phyloP scores from a whole-genome alignment of 2,888 invertebrate genomes.

The Eurytoma californica region DNA sequence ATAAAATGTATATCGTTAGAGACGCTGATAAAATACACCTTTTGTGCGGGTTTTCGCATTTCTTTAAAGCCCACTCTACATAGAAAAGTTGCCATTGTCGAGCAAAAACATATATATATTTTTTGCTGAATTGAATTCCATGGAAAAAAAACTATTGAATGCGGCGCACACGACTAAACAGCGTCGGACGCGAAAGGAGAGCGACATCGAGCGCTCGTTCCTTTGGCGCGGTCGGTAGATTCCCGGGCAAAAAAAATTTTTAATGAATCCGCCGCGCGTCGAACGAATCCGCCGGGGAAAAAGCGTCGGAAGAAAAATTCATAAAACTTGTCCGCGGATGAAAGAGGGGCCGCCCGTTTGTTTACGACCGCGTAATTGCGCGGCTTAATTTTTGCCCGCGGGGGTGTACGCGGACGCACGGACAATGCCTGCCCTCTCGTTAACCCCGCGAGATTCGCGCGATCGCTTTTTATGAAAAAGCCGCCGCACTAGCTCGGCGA shows the following conservation, averaged over 20 bases:
- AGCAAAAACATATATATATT: no score
- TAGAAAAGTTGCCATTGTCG: no score
- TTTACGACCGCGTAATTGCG: constrained; percentile 42
- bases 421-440: background rate
- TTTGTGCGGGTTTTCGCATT: no score
- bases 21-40: no score
- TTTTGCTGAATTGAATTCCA: no score
- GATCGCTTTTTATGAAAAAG: constrained; percentile 9
- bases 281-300: constrained; percentile 11
- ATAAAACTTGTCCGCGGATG: constrained; percentile 30
- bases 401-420: background rate
- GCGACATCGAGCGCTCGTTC: no score
- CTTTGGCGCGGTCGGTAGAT: background rate
- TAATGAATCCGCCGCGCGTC: constrained; percentile 21
- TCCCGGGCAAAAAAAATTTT: constrained; percentile 2
- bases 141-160: no score
- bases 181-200: background rate
- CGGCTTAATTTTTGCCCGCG: no score
- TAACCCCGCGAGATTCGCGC: background rate
- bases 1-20: no score
- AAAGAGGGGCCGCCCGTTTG: constrained; percentile 20
- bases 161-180: no score
- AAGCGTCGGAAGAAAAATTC: constrained; percentile 22
- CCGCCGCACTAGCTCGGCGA: background rate
- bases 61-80: no score